Percentiles rank a stretch among this genome's conserved stretches.
Evolutionary conservation across 2,888 invertebrate species (phyloP).

Genomic region (Pardosa pseudoannulata): DNA sequence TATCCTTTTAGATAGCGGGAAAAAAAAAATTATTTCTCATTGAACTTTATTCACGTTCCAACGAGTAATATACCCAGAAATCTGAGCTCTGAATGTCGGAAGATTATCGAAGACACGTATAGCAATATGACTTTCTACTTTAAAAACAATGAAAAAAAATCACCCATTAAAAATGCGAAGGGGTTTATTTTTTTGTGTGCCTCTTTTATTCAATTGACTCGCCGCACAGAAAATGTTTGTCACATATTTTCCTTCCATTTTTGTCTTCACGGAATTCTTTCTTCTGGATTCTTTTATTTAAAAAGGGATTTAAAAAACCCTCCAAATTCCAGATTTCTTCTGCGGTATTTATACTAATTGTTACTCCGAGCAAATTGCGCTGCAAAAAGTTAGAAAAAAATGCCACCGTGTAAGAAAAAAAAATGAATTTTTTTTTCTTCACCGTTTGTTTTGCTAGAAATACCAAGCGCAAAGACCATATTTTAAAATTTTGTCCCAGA

Average conservation of each 20-base stretch:
- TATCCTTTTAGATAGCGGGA: neutral
- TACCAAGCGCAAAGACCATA: conserved; percentile 58
- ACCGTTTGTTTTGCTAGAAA: conserved; percentile 45
- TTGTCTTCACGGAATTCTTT: conserved; percentile 27
- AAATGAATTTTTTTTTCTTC: conserved; percentile 34
- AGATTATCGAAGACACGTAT: neutral
- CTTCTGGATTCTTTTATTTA: conserved; percentile 45
- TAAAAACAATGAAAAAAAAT: neutral
- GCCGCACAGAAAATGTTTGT: conserved; percentile 27
- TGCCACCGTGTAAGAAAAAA: conserved; percentile 30
- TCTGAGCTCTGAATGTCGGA: neutral
- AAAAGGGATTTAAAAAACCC: conserved; percentile 16
- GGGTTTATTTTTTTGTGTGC: neutral
- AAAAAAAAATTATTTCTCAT: neutral
- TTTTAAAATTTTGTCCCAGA: conserved; percentile 67
- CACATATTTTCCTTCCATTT: conserved; percentile 31
- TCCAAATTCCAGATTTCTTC: conserved; percentile 57
- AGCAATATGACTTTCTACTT: neutral
- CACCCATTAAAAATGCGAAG: neutral
- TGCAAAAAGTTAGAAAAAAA: conserved; percentile 42
- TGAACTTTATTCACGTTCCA: neutral
- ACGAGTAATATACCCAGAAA: neutral
- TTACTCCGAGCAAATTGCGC: conserved; percentile 53
- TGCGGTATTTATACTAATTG: conserved; percentile 65
- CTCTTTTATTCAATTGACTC: conserved; percentile 34